These are phyloP conservation scores for Desmophyllum pertusum DNA, from an alignment of 92 coral and sea anemone species.

Conservation along the genomic window DNA sequence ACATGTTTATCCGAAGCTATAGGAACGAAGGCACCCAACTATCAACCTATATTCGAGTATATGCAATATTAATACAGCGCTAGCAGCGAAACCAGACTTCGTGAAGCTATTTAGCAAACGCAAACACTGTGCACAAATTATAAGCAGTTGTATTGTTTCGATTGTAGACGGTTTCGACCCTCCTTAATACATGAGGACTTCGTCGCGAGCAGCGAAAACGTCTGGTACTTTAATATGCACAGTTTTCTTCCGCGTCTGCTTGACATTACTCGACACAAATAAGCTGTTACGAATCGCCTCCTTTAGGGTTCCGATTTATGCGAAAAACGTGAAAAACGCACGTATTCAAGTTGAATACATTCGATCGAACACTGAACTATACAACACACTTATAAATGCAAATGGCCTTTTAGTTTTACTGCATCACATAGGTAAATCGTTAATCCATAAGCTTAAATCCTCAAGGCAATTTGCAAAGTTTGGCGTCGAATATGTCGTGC, in stretches of 20 bases:
- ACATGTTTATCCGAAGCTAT: neutral
- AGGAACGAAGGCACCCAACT: neutral
- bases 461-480: neutral
- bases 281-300: neutral
- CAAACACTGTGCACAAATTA: conserved; percentile 7
- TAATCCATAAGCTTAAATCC: neutral
- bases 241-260: no score
- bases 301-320: neutral
- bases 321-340: neutral
- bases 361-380: neutral
- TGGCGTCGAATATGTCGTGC: neutral
- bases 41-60: neutral
- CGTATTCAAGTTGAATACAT: neutral
- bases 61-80: neutral
- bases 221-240: no score
- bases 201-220: no score
- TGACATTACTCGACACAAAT: neutral
- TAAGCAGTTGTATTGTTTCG: neutral
- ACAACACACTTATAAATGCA: neutral
- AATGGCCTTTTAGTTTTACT: conserved; percentile 1
- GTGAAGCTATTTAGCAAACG: conserved; percentile 3
- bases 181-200: neutral
- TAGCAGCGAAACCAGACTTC: neutral
- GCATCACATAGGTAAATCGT: neutral
- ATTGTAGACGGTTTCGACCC: neutral